Evolutionary conservation across 2,888 invertebrate species (phyloP).

Genomic region (Capitulum mitella): DNA sequence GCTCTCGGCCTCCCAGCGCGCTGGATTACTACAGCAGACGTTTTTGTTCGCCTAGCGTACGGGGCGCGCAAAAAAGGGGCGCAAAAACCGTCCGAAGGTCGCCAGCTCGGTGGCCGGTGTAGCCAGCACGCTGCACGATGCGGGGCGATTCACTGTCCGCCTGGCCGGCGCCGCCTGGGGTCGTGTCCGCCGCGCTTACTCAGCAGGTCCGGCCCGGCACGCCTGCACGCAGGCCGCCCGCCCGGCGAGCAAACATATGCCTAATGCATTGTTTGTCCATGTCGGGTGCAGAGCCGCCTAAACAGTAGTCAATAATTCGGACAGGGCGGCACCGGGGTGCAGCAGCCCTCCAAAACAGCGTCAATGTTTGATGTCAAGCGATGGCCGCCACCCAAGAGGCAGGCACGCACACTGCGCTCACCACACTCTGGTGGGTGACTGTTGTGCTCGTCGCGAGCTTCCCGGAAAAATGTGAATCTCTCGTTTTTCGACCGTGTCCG

Average conservation of each 20-base stretch:
- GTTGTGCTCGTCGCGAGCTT: too few species aligned
- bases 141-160: too few species aligned
- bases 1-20: too few species aligned
- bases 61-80: not conserved
- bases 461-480: too few species aligned
- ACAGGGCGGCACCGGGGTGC: not conserved
- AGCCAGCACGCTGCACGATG: too few species aligned
- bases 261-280: slow-evolving; percentile 18
- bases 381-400: too few species aligned
- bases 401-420: too few species aligned
- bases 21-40: too few species aligned
- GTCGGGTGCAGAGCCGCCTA: not conserved
- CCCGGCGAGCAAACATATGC: slow-evolving; percentile 3
- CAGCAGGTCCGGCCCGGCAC: not conserved
- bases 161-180: too few species aligned
- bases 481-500: too few species aligned
- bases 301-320: not conserved
- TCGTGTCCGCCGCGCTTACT: too few species aligned
- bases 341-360: not conserved
- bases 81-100: not conserved
- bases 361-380: slow-evolving; percentile 3
- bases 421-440: too few species aligned
- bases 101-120: not conserved
- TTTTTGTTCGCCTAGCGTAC: not conserved
- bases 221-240: not conserved